A percentile compares a stretch with the other conserved stretches of the same genome.
These are phyloP conservation scores for Bibio marci DNA, from an alignment of 2,888 invertebrate species.

Conservation along the genomic window DNA sequence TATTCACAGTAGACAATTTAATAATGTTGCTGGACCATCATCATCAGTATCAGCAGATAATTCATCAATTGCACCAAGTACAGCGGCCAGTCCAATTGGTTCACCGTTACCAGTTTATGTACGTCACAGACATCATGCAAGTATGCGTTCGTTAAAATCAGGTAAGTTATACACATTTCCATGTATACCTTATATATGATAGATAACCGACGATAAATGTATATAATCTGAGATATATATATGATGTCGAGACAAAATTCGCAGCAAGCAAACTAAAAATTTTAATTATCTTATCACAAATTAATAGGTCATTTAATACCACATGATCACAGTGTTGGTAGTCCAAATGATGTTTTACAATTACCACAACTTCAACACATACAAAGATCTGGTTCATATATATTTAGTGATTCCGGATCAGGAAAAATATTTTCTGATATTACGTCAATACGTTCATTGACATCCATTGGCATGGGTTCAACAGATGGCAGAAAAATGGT, in stretches of 20 bases:
- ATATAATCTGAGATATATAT: too few species aligned
- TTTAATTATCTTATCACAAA: too few species aligned
- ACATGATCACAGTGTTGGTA: slow-evolving; percentile 11
- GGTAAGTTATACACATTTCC: slow-evolving; percentile 14
- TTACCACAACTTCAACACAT: slow-evolving; percentile 28
- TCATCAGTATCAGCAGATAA: slow-evolving; percentile 3
- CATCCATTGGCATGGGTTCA: slow-evolving; percentile 76
- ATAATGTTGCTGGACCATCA: slow-evolving; percentile 3
- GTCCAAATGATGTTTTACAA: slow-evolving; percentile 16
- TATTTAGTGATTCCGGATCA: slow-evolving; percentile 44
- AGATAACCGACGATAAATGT: neutral
- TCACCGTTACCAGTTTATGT: slow-evolving; percentile 7
- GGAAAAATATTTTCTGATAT: slow-evolving; percentile 40
- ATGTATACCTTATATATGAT: neutral
- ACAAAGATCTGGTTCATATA: slow-evolving; percentile 29
- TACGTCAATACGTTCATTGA: slow-evolving; percentile 58
- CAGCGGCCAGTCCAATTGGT: slow-evolving; percentile 3
- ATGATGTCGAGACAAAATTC: too few species aligned
- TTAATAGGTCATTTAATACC: too few species aligned
- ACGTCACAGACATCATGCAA: slow-evolving; percentile 16
- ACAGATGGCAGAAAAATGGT: slow-evolving; percentile 77
- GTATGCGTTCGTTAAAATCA: slow-evolving; percentile 27
- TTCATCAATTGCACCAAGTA: slow-evolving; percentile 1
- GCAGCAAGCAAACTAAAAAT: too few species aligned
- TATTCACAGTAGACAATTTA: slow-evolving; percentile 8